phyloP scores from a whole-genome alignment of 2,888 invertebrate genomes.

The Stomorhina lunata region DNA sequence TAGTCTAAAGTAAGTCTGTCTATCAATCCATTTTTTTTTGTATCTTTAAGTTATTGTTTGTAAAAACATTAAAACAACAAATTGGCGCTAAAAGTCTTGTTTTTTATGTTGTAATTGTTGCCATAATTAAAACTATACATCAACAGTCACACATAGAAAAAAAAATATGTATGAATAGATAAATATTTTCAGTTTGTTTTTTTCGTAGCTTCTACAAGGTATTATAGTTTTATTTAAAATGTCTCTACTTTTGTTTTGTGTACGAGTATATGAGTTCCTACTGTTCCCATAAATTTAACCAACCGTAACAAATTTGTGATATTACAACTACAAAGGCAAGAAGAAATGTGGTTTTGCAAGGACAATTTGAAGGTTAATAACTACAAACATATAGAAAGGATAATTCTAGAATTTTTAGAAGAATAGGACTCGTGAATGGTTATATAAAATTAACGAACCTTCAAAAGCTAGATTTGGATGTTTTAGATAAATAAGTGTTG shows the following conservation, averaged over 20 bases:
- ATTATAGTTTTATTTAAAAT: slow-evolving; percentile 49
- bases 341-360: neutral
- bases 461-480: too few relatives aligned
- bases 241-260: slow-evolving; percentile 13
- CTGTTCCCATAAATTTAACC: slow-evolving; percentile 48
- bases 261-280: neutral
- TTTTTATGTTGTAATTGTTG: slow-evolving; percentile 70
- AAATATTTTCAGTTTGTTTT: neutral
- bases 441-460: too few relatives aligned
- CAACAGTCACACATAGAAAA: slow-evolving; percentile 6
- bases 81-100: slow-evolving; percentile 78
- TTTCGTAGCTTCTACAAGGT: slow-evolving; percentile 11
- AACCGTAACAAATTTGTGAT: slow-evolving; percentile 44
- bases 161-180: neutral
- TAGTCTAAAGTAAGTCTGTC: neutral
- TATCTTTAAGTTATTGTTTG: slow-evolving; percentile 63
- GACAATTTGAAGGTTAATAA: neutral
- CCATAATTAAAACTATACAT: slow-evolving; percentile 56
- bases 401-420: too few relatives aligned
- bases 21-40: slow-evolving; percentile 5
- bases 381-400: too few relatives aligned
- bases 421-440: too few relatives aligned
- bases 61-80: slow-evolving; percentile 69
- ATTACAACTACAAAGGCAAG: neutral
- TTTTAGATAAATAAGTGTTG: too few relatives aligned